Evolutionary conservation across 2,888 invertebrate species (phyloP).

Genomic region (Cantharis nigra): DNA sequence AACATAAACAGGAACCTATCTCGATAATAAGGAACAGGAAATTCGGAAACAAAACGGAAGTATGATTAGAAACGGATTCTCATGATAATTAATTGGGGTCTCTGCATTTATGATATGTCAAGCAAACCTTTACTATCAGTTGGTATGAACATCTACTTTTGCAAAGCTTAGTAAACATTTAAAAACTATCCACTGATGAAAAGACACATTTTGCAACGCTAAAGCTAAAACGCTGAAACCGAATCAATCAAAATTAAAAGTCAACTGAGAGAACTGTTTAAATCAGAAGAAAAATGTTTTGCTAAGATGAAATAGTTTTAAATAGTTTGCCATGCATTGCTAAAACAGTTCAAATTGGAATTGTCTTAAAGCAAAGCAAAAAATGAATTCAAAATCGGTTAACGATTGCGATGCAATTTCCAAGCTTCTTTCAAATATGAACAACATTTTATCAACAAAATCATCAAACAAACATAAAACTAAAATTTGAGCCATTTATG

Average conservation of each 20-base stretch:
- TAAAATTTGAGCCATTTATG: too few species aligned
- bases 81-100: not conserved
- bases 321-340: not conserved
- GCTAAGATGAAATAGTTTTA: too few species aligned
- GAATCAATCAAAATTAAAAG: too few species aligned
- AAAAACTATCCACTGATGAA: not conserved
- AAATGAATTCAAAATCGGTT: too few species aligned
- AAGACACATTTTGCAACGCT: not conserved
- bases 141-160: not conserved
- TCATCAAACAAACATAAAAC: too few species aligned
- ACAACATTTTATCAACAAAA: too few species aligned
- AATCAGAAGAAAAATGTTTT: too few species aligned
- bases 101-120: not conserved
- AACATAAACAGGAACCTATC: not conserved
- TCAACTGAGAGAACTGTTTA: too few species aligned
- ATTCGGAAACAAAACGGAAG: not conserved
- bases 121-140: not conserved
- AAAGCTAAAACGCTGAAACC: not conserved
- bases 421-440: too few species aligned
- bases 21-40: not conserved
- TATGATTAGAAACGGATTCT: not conserved
- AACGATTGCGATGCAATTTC: too few species aligned
- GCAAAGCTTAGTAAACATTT: not conserved
- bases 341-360: not conserved
- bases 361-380: too few species aligned